These are phyloP conservation scores for Mus caroli DNA, from an alignment of 2,797 vertebrate species.

Conservation along the genomic window DNA sequence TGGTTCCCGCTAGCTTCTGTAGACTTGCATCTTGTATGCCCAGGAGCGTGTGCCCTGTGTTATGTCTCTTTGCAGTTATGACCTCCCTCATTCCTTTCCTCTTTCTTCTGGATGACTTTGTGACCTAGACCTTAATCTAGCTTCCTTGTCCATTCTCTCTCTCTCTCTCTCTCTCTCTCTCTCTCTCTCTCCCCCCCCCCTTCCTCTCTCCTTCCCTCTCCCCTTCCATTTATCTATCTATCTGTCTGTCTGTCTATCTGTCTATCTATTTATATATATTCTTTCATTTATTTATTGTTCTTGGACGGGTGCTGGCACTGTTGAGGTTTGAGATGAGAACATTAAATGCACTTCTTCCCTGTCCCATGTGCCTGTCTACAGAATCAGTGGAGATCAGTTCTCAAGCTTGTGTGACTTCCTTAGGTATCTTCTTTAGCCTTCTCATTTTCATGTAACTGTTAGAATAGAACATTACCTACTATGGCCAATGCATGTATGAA, in stretches of 20 bases:
- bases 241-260: too few species aligned
- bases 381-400: background rate
- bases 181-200: too few species aligned
- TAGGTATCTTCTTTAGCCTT: background rate
- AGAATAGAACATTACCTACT: background rate
- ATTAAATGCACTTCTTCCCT: background rate
- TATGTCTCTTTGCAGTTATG: background rate
- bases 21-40: background rate
- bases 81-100: background rate
- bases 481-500: background rate
- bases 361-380: background rate
- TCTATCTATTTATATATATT: background rate
- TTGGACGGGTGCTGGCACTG: background rate
- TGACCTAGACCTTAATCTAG: background rate
- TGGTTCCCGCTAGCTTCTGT: background rate
- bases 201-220: too few species aligned
- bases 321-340: background rate
- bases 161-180: too few species aligned
- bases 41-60: background rate
- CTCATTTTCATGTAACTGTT: background rate
- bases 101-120: conserved; percentile 1
- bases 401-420: background rate
- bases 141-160: background rate
- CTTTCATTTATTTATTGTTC: background rate
- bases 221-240: too few species aligned